phyloP scores from a whole-genome alignment of 2,797 vertebrate species.

The Onychomys arenicola region DNA sequence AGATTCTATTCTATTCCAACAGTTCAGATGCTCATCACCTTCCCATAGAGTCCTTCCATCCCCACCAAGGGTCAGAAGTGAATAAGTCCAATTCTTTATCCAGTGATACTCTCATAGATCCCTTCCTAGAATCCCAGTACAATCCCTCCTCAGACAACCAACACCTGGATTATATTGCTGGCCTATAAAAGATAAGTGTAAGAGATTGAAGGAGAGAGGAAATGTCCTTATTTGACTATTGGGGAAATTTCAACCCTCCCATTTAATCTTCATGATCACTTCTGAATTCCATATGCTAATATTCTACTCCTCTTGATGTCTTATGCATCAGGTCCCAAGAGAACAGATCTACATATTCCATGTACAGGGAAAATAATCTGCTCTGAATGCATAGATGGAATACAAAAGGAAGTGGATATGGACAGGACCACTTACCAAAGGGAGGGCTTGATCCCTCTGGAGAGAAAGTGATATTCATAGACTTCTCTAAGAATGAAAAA shows the following conservation, averaged over 20 bases:
- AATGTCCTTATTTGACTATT: not conserved
- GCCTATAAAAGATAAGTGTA: not conserved
- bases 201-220: fast-evolving
- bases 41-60: not conserved
- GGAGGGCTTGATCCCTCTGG: not conserved
- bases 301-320: too few species aligned
- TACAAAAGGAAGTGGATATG: not conserved
- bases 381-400: not conserved
- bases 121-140: not conserved
- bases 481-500: conserved; percentile 41
- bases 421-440: not conserved
- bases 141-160: not conserved
- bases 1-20: not conserved
- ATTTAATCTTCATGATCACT: not conserved
- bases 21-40: not conserved
- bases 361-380: not conserved
- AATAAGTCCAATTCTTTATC: not conserved
- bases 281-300: not conserved
- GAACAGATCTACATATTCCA: not conserved
- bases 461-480: not conserved
- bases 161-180: not conserved
- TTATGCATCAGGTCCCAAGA: not conserved
- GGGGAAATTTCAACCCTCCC: not conserved
- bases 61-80: not conserved
- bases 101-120: not conserved